Base-by-base conservation (phyloP, 2,797 vertebrate genomes). In the Syngnathus rostellatus region DNA sequence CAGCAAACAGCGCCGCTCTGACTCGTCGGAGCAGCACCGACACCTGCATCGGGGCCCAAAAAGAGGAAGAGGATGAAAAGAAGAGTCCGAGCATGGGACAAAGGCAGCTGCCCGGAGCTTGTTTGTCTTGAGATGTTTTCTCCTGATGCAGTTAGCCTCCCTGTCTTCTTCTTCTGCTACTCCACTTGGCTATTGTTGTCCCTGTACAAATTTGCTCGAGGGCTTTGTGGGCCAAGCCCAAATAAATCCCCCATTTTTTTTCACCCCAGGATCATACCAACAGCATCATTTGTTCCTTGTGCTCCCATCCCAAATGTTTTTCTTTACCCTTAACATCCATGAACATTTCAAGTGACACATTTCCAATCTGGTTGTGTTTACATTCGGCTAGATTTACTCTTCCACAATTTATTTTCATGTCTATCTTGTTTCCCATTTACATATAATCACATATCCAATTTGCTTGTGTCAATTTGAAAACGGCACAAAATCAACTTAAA, bases 171-270 rank as follows among this genome's bases (percentile, higher is more conserved):
- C 64, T 78, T 82, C 64, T 77, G 25, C 31, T 57, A 69, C 79
- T 79, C 85, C 55, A 57, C 55, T 57, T 37, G 55, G n/a, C 61
- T 63, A 46, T 90, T 89, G 86, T 89, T 85, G 78, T 68, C 67
- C 68, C 69, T 87, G 82, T 81, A 86, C 87, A 90, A 87, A 90
- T 90, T 88, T 87, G 82, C 84, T 88, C 71, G 81, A 78, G 84
- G 85, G 38, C 77, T 78, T 71, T 72, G 69, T 68, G 71, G 77
- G 80, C 80, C 76, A 69, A 77, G 74, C 80, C 83, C 83, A 73
- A 71, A 82, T 73, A 62, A 43, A 43, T 41, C 55, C 25, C 14
- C 31, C 16, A 14, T 37, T 57, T 25, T 37, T 31, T 23, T 23
- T 8, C 55, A 57, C 25, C 25, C 31, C 8, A 21, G n/a, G n/a